Percentiles rank a stretch among this genome's conserved stretches.
These are phyloP conservation scores for Chalcosyrphus nemorum DNA, from an alignment of 2,888 invertebrate species.

Conservation along the genomic window DNA sequence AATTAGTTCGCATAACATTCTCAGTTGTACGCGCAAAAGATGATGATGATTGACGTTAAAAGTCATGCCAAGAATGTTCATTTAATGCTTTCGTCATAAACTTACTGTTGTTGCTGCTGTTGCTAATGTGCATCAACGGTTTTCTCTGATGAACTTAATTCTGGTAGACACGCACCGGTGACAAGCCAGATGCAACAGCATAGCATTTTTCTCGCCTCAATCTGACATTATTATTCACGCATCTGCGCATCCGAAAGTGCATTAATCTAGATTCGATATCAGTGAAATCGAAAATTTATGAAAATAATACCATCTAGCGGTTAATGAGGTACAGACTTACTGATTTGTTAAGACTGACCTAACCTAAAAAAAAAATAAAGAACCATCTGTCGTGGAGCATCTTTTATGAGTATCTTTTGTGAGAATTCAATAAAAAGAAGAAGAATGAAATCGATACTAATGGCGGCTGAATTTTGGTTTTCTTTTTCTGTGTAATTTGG, in stretches of 20 bases:
- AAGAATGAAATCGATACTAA: slow-evolving; percentile 37
- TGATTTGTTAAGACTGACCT: slow-evolving; percentile 10
- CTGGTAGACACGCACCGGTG: slow-evolving; percentile 17
- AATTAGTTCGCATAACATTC: slow-evolving; percentile 19
- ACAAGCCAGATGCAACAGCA: not conserved
- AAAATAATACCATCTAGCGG: slow-evolving; percentile 11
- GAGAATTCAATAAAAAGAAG: not conserved
- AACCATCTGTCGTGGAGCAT: not conserved
- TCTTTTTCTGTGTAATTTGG: slow-evolving; percentile 11
- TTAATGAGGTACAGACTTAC: not conserved
- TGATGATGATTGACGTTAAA: not conserved
- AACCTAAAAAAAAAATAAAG: slow-evolving; percentile 15
- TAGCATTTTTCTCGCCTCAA: not conserved
- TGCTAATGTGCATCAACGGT: slow-evolving; percentile 24
- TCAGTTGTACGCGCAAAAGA: not conserved
- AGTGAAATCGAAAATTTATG: slow-evolving; percentile 37
- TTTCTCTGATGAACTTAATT: slow-evolving; percentile 31
- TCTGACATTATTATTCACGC: slow-evolving; percentile 20
- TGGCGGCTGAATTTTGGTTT: slow-evolving; percentile 8
- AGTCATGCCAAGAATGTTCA: not conserved
- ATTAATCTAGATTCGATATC: slow-evolving; percentile 22
- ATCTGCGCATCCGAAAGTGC: slow-evolving; percentile 44
- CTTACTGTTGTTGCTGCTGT: not conserved
- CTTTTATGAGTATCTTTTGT: not conserved
- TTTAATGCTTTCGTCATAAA: not conserved